A percentile compares a stretch with the other conserved stretches of the same genome.
phyloP scores from a whole-genome alignment of 2,797 vertebrate genomes.

The Spinus olivaceus region DNA sequence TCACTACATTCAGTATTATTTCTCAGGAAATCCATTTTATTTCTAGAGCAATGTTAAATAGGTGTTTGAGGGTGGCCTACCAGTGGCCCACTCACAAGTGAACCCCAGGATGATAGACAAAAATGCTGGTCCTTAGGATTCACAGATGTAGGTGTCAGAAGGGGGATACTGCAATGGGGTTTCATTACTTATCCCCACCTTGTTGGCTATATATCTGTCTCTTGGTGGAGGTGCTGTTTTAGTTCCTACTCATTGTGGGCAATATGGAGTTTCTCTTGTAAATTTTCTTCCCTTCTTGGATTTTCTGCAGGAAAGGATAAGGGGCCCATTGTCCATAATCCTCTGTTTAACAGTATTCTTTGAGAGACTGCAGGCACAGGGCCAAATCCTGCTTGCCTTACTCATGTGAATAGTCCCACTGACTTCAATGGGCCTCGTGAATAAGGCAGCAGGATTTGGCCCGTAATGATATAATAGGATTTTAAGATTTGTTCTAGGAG shows the following conservation, averaged over 20 bases:
- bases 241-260: constrained; percentile 31
- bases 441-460: constrained; percentile 64
- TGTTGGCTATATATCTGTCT: not conserved
- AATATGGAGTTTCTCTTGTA: constrained; percentile 58
- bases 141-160: not conserved
- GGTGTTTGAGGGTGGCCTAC: constrained; percentile 45
- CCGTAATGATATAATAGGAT: constrained; percentile 63
- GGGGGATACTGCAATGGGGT: not conserved
- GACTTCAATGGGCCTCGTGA: constrained; percentile 52
- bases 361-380: constrained; percentile 67
- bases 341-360: constrained; percentile 73
- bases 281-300: constrained; percentile 57
- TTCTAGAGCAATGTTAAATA: not conserved
- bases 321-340: constrained; percentile 66
- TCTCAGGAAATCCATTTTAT: constrained; percentile 10
- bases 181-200: not conserved
- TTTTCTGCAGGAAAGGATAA: constrained; percentile 65
- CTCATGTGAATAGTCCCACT: constrained; percentile 55
- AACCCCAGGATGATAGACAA: not conserved
- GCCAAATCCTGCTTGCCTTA: constrained; percentile 60
- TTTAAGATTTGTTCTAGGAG: constrained; percentile 68
- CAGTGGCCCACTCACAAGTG: not conserved
- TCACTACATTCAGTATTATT: not conserved
- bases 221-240: constrained; percentile 46
- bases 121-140: not conserved